phyloP scores from a whole-genome alignment of 2,888 invertebrate genomes.

The Morpho deidamia region DNA sequence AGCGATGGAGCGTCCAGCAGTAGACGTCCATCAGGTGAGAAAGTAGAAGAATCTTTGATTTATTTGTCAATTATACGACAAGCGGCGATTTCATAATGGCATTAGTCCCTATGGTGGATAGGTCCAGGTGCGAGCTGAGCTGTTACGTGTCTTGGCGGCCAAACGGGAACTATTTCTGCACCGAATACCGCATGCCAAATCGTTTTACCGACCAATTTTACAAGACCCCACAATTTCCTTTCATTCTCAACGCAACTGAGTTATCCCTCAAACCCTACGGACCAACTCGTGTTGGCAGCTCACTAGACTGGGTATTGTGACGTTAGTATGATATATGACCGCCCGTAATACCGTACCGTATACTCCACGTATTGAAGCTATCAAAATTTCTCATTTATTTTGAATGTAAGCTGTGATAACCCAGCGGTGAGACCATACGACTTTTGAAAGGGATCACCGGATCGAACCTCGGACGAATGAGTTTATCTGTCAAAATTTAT shows the following conservation, averaged over 20 bases:
- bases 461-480: no score
- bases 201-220: slow-evolving; percentile 24
- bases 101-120: slow-evolving; percentile 29
- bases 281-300: slow-evolving; percentile 21
- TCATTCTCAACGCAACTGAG: slow-evolving; percentile 3
- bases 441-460: no score
- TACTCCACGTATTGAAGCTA: slow-evolving; percentile 18
- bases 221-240: slow-evolving; percentile 21
- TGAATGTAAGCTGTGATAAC: neutral
- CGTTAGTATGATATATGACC: slow-evolving; percentile 22
- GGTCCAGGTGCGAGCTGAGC: slow-evolving; percentile 38
- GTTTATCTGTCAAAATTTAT: no score
- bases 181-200: slow-evolving; percentile 57
- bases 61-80: no score
- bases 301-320: slow-evolving; percentile 26
- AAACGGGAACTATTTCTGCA: slow-evolving; percentile 56
- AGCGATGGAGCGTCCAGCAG: no score
- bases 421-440: no score
- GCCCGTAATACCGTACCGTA: no score
- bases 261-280: slow-evolving; percentile 15
- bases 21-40: no score
- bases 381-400: slow-evolving; percentile 18
- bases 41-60: no score
- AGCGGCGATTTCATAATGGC: neutral
- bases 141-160: slow-evolving; percentile 54